Conservation (phyloP, 2,113 vertebrate genomes). For the Saccopteryx leptura region DNA sequence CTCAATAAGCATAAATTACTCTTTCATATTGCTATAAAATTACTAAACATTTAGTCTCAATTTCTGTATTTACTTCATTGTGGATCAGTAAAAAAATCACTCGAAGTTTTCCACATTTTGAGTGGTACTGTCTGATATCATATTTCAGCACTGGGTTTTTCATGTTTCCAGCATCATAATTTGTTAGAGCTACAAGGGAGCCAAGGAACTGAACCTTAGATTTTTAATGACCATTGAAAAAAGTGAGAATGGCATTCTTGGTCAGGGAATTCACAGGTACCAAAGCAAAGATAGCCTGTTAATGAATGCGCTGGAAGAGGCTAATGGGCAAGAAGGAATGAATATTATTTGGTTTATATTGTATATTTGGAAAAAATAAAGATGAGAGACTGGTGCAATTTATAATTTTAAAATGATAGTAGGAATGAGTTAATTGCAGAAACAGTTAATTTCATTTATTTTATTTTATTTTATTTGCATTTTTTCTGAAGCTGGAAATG, state of each 20-base stretch:
- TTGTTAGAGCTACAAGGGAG: neutral
- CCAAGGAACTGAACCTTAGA: neutral
- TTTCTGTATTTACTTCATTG: neutral
- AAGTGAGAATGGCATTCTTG: conserved; percentile 36
- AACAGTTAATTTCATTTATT: conserved; percentile 29
- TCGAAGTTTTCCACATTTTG: neutral
- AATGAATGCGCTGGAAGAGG: neutral
- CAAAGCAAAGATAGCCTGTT: conserved; percentile 24
- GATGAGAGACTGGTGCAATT: neutral
- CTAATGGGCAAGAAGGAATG: neutral
- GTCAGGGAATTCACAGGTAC: neutral
- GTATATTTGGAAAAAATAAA: conserved; percentile 21
- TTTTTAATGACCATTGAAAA: neutral
- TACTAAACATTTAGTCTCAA: conserved; percentile 21
- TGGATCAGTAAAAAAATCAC: neutral
- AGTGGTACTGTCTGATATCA: neutral
- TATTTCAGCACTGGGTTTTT: neutral
- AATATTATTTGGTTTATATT: neutral
- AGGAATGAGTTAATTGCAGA: conserved; percentile 26
- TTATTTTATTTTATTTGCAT: too few species aligned
- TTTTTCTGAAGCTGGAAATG: too few species aligned
- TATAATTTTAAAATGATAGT: conserved; percentile 36
- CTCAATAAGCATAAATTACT: conserved; percentile 59
- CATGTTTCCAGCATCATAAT: neutral
- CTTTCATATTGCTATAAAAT: conserved; percentile 1